Conservation (phyloP, 2,113 vertebrate genomes). For the Callionymus lyra region DNA sequence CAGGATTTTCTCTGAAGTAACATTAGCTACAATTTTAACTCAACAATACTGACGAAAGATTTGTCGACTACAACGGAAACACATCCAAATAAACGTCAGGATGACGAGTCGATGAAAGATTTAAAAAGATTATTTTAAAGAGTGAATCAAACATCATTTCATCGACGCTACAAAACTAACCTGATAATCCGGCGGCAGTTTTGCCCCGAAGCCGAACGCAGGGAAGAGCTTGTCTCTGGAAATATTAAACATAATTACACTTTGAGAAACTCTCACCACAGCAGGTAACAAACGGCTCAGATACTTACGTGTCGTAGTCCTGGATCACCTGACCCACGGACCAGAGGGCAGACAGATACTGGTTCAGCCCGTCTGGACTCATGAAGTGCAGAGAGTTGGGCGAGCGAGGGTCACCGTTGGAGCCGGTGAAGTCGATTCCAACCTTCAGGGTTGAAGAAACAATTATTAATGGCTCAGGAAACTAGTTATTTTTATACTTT, state of each 20-base stretch:
- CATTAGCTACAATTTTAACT: too few species aligned
- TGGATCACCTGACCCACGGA: slow-evolving; percentile 85
- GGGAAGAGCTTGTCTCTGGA: slow-evolving; percentile 86
- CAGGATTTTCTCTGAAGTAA: too few species aligned
- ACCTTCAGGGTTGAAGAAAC: slow-evolving; percentile 61
- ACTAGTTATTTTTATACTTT: too few species aligned
- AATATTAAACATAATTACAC: slow-evolving; percentile 1
- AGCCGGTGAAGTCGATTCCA: slow-evolving; percentile 90
- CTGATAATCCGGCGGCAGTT: slow-evolving; percentile 83
- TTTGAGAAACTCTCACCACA: background rate
- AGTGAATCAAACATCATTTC: slow-evolving; percentile 1
- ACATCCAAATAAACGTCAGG: too few species aligned
- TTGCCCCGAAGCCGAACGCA: slow-evolving; percentile 89
- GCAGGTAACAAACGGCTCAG: background rate
- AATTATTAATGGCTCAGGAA: background rate
- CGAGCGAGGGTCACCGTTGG: slow-evolving; percentile 84
- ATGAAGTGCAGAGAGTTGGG: slow-evolving; percentile 85
- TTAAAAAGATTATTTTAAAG: too few species aligned
- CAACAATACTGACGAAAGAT: too few species aligned
- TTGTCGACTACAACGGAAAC: too few species aligned
- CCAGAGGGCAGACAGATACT: slow-evolving; percentile 86
- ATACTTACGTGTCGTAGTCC: slow-evolving; percentile 82
- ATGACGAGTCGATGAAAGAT: too few species aligned
- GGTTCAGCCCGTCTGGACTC: slow-evolving; percentile 81
- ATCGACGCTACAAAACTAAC: slow-evolving; percentile 43